Percentiles rank a stretch among this genome's conserved stretches.
These are phyloP conservation scores for Pogonocichla stellata DNA, from an alignment of 2,113 vertebrate species.

Conservation along the genomic window DNA sequence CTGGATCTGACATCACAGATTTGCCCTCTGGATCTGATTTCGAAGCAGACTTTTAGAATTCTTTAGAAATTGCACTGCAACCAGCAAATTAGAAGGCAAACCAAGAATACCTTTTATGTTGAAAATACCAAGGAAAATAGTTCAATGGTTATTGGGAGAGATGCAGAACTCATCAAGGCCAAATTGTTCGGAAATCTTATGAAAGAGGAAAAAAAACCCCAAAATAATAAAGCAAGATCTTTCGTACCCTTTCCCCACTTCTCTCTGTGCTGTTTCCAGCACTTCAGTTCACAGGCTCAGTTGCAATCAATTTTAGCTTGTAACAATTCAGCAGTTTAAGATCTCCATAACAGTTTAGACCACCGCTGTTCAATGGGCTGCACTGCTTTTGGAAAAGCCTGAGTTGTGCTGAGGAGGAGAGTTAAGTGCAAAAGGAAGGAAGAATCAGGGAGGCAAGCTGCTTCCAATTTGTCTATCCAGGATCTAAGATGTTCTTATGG, in stretches of 20 bases:
- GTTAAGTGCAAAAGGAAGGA: background rate
- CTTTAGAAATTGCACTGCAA: background rate
- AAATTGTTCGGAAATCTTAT: background rate
- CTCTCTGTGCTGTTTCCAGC: background rate
- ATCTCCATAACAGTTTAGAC: constrained; percentile 44
- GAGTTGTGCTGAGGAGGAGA: background rate
- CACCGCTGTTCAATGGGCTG: constrained; percentile 43
- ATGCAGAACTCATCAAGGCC: constrained; percentile 3
- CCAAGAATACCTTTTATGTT: background rate
- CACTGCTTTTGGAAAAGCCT: constrained; percentile 17
- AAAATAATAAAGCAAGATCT: background rate
- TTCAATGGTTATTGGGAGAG: background rate
- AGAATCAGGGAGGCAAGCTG: background rate
- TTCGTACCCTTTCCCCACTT: background rate
- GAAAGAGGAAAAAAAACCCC: background rate
- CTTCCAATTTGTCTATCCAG: background rate
- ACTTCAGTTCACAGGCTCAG: constrained; percentile 9
- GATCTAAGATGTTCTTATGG: background rate
- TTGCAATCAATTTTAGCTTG: constrained; percentile 62
- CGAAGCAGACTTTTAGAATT: background rate
- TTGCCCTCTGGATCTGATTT: constrained; percentile 31
- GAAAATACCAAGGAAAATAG: background rate
- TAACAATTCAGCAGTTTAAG: constrained; percentile 53
- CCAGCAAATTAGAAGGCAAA: constrained; percentile 8
- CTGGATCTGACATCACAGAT: background rate